Evolutionary conservation across 2,113 vertebrate genomes (phyloP).

Genomic region (Quiscalus mexicanus): DNA sequence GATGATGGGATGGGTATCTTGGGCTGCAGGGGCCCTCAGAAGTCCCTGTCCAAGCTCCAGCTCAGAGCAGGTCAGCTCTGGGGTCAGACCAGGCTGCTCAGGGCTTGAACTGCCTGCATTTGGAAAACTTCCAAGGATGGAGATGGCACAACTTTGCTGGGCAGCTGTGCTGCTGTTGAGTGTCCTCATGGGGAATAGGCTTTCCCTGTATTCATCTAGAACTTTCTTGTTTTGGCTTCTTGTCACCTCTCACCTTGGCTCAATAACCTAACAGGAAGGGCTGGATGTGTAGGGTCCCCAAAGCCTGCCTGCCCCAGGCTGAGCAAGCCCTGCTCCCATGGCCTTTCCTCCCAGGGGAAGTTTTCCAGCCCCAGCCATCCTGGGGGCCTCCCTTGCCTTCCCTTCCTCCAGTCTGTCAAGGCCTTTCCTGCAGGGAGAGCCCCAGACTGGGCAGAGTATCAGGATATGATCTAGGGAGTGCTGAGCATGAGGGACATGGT

Average conservation of each 20-base stretch:
- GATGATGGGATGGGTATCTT: neutral
- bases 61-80: neutral
- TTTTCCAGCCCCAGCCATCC: neutral
- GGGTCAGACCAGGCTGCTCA: neutral
- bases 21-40: neutral
- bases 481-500: neutral
- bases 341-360: neutral
- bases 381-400: neutral
- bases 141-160: neutral
- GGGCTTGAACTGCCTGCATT: neutral
- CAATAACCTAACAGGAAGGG: neutral
- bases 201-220: neutral
- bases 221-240: neutral
- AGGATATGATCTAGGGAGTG: neutral
- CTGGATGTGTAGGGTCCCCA: neutral
- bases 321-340: neutral
- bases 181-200: neutral
- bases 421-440: neutral
- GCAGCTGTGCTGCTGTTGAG: neutral
- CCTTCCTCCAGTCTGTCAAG: neutral
- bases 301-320: neutral
- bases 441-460: fast-evolving
- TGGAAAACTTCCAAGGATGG: neutral
- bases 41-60: neutral
- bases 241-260: neutral